Percentiles rank a stretch among this genome's conserved stretches.
Conservation (phyloP, 2,888 invertebrate species). For the Charanyca ferruginea region DNA sequence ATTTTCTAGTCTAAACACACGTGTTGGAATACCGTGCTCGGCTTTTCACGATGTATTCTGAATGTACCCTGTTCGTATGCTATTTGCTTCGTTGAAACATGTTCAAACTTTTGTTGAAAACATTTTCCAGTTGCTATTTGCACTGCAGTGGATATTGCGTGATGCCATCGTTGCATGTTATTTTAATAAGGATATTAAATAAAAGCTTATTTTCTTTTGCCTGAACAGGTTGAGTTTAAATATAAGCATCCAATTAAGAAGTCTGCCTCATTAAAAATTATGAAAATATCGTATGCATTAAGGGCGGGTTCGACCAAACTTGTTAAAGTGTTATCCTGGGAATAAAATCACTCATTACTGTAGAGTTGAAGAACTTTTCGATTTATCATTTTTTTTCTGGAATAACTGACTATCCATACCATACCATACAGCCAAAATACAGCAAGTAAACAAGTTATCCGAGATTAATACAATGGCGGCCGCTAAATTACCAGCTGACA, state of each 20-base stretch:
- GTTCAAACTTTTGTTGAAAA: slow-evolving; percentile 24
- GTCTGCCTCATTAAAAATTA: slow-evolving; percentile 21
- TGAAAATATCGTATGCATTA: slow-evolving; percentile 2
- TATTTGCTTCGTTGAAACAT: slow-evolving; percentile 34
- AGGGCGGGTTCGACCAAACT: too few relatives aligned
- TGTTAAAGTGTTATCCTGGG: too few relatives aligned
- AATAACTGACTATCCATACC: too few relatives aligned
- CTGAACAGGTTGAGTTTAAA: slow-evolving; percentile 6
- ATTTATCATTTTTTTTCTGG: too few relatives aligned
- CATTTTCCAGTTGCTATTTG: slow-evolving; percentile 7
- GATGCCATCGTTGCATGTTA: slow-evolving; percentile 24
- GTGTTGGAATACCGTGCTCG: slow-evolving; percentile 23
- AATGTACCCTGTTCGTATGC: slow-evolving; percentile 8
- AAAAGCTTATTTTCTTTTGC: slow-evolving; percentile 25
- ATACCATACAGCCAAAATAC: too few relatives aligned
- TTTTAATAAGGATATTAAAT: slow-evolving; percentile 30
- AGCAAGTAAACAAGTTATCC: too few relatives aligned
- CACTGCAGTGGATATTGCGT: slow-evolving; percentile 26
- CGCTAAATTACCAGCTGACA: too few relatives aligned
- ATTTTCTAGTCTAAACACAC: slow-evolving; percentile 30
- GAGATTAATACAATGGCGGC: too few relatives aligned
- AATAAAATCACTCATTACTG: too few relatives aligned
- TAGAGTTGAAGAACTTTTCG: too few relatives aligned
- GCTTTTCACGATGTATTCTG: slow-evolving; percentile 22
- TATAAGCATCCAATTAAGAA: slow-evolving; percentile 20